These are phyloP conservation scores for Regulus satrapa DNA, from an alignment of 2,113 vertebrate species.

Conservation along the genomic window DNA sequence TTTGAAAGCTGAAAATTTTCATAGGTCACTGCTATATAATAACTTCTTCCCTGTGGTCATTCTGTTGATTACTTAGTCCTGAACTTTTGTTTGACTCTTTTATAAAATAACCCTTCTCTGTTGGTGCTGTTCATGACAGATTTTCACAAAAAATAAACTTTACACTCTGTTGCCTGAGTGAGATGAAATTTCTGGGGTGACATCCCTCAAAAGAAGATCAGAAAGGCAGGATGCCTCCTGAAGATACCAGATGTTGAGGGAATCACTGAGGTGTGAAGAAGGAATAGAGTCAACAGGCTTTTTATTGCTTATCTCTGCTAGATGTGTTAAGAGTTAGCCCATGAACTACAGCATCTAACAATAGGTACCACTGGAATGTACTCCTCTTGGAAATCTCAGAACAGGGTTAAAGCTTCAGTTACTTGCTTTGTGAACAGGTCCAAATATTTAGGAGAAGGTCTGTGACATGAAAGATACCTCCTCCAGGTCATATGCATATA, in stretches of 20 bases:
- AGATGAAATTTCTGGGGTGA: neutral
- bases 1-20: neutral
- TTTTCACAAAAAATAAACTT: neutral
- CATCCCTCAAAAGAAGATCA: neutral
- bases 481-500: rapidly evolving
- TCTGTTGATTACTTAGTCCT: neutral
- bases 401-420: neutral
- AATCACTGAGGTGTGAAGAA: neutral
- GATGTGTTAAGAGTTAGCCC: neutral
- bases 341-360: neutral
- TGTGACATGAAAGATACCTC: neutral
- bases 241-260: neutral
- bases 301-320: neutral
- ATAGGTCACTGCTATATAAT: neutral
- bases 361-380: neutral
- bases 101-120: neutral
- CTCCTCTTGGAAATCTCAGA: neutral
- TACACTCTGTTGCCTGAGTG: neutral
- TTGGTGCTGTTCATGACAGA: neutral
- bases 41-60: neutral
- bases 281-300: neutral
- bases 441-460: neutral
- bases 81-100: neutral
- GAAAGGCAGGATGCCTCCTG: neutral
- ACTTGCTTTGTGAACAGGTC: neutral